Base-by-base conservation (phyloP, 2,797 vertebrate genomes). In the Epinephelus coioides region DNA sequence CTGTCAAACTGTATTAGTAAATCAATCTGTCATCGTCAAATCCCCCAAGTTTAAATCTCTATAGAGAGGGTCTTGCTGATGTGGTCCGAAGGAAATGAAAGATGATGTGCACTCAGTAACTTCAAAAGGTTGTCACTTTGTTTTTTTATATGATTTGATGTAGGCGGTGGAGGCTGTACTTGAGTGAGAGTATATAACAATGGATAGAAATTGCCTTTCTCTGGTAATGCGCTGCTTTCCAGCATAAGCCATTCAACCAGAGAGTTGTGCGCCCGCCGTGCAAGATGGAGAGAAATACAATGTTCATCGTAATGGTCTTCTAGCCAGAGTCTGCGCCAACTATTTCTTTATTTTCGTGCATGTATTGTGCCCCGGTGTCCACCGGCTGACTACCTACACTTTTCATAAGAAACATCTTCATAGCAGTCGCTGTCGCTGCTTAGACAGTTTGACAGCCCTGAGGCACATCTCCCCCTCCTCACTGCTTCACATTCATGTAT, bases 1-100 rank as follows among this genome's bases (percentile, higher is more conserved):
- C 93, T 93, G 92, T 95, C 94, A 95, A 89, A 93, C 81, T 76
- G 82, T 76, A 91, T 95, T 94, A 95, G 90, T 71, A 89, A 94
- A 93, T 95, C 94, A 94, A 94, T 94, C 94, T 92, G 91, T 95
- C 90, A 91, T 91, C 90, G 78, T 83, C 80, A 50, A 78, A 86
- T 76, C 79, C 84, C 83, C 55, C 76, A 90, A 88, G 86, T 91
- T 83, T 85, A 90, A 89, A 89, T 90, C 90, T 90, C 86, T 77
- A 77, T 55, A 81, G 83, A 91, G 81, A 72, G 77, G 82, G 76
- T 86, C 78, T 69, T 38, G 82, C 81, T 85, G 77, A 89, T 78
- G 82, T 82, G 86, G 78, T 84, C 85, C 19, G 73, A 47, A 60
- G 85, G 90, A 93, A 93, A 93, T 93, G 90, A 89, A 94, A 92